A percentile compares a stretch with the other conserved stretches of the same genome.
Conservation (phyloP, 2,797 vertebrate species). For the Melanitta fusca region DNA sequence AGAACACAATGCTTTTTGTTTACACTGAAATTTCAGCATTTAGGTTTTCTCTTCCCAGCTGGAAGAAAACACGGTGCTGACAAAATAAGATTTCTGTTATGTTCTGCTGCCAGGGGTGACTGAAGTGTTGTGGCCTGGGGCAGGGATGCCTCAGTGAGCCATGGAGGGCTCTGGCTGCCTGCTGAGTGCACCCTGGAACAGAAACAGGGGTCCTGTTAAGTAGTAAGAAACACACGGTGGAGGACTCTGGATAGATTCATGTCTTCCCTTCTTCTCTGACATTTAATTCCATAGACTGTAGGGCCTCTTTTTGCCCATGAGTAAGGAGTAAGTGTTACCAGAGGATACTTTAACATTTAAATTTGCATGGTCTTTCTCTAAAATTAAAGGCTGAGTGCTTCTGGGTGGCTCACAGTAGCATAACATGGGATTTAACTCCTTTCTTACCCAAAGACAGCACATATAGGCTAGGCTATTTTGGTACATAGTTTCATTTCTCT, state of each 20-base stretch:
- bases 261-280: not conserved
- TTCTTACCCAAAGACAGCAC: not conserved
- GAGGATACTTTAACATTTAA: not conserved
- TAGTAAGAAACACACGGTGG: not conserved
- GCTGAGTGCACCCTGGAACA: not conserved
- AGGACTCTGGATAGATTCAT: not conserved
- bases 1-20: not conserved
- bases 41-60: not conserved
- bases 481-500: not conserved
- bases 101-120: not conserved
- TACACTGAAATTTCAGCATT: not conserved
- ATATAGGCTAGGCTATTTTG: not conserved
- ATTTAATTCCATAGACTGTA: not conserved
- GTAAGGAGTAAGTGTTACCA: not conserved
- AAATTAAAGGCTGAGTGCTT: not conserved
- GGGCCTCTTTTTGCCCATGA: not conserved
- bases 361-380: not conserved
- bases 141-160: not conserved
- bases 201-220: not conserved
- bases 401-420: not conserved
- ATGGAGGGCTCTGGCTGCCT: not conserved
- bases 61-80: not conserved
- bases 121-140: not conserved
- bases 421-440: not conserved
- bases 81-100: not conserved